Evolutionary conservation across 2,113 vertebrate genomes (phyloP), one percentile per base, ranked within the genome.

Genomic region (Chamaea fasciata): DNA sequence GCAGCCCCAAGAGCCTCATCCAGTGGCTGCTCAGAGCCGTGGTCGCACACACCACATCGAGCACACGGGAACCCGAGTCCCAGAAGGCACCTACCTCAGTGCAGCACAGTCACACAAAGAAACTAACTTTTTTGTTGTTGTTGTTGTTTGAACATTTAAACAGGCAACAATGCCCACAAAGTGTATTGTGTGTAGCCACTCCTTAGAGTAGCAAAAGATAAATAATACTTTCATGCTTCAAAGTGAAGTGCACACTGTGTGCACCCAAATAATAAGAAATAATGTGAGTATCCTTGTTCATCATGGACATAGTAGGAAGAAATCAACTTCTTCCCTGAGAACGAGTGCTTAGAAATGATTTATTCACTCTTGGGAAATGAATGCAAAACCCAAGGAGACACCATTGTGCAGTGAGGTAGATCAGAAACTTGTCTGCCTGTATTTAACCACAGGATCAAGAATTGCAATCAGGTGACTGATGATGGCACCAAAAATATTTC

Each of bases 151-250:
- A 94, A 92, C 90, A 92, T 92, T 95, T 89, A 93, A 96, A 91
- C 93, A 90, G 79, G 79, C 75, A 92, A 86, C 94, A 93, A 87
- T 90, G 92, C 62, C 71, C 65, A 90, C 69, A 30, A 46, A 86
- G 92, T 28, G 47, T 39, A 93, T 78, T 83, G 64, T 91, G 68
- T 78, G 73, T 53, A 89, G 80, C 88, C 88, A 50, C 95, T 94
- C 95, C 94, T 92, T 76, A 68, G 41, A 81, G 80, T 3, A 71
- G 73, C 64, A 73, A 92, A 96, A 94, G 88, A 96, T 84, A 95
- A 97, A 97, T 96, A 96, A 95, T 89, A 94, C 31, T 59, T 93
- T 94, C 94, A 95, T 96, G 95, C 90, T 90, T 97, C 95, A 92
- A 94, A 94, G 88, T 94, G 87, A 97, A 93, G 69, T 93, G 73